Evolutionary conservation across 2,113 vertebrate species (phyloP).

Genomic region (Bos indicus): DNA sequence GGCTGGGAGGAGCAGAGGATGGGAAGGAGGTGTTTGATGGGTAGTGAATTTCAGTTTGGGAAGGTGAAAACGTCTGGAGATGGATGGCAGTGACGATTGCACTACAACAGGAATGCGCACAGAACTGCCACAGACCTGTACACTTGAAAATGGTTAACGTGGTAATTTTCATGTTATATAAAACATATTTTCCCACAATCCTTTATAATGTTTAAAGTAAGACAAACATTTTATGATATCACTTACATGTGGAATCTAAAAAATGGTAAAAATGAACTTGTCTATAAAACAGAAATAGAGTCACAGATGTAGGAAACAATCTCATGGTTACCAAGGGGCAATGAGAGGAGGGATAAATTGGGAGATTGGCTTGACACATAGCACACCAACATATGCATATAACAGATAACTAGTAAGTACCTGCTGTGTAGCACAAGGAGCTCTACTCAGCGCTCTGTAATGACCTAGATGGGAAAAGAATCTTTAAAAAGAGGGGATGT

Average conservation of each 20-base stretch:
- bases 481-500: not conserved
- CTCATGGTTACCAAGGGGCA: not conserved
- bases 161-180: not conserved
- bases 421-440: not conserved
- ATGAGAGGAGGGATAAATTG: not conserved
- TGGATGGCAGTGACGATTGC: not conserved
- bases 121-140: not conserved
- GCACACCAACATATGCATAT: not conserved
- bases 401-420: not conserved
- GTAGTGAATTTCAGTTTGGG: not conserved
- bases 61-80: not conserved
- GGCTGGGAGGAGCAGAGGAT: not conserved
- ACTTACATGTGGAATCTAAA: not conserved
- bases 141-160: not conserved
- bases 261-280: not conserved
- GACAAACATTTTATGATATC: not conserved
- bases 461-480: not conserved
- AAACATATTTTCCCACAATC: not conserved
- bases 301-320: not conserved
- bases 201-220: not conserved
- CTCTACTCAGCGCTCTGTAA: not conserved
- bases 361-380: not conserved
- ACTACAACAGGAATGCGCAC: not conserved
- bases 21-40: not conserved
- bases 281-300: not conserved